Evolutionary conservation across 2,113 vertebrate species (phyloP).

Genomic region (Mastomys natalensis): DNA sequence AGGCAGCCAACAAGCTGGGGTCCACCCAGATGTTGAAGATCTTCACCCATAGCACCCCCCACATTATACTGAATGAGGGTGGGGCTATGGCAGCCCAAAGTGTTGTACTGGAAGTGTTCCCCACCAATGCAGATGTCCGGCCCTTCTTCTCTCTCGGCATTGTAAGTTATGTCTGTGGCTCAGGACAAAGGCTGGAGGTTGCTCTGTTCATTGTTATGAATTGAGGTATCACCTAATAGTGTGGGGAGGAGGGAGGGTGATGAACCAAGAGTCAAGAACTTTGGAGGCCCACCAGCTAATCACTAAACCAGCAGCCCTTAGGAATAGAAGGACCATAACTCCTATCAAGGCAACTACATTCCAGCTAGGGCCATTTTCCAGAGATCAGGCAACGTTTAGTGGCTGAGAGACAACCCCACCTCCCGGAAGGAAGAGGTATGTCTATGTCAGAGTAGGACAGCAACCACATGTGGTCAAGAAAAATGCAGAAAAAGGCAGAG

Average conservation of each 20-base stretch:
- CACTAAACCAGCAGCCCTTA: not conserved
- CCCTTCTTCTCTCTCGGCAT: slow-evolving; percentile 80
- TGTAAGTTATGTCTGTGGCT: slow-evolving; percentile 53
- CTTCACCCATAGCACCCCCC: not conserved
- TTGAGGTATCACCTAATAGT: not conserved
- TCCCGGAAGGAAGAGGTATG: not conserved
- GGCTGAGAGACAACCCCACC: not conserved
- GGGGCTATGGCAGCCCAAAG: slow-evolving; percentile 52
- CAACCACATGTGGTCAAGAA: too few species aligned
- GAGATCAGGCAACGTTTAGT: not conserved
- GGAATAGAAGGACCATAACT: not conserved
- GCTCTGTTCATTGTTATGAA: not conserved
- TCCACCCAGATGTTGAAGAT: slow-evolving; percentile 71
- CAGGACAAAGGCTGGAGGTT: not conserved
- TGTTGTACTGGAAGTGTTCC: slow-evolving; percentile 66
- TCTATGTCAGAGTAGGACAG: not conserved
- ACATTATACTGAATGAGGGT: not conserved
- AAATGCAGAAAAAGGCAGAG: too few species aligned
- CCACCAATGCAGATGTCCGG: not conserved
- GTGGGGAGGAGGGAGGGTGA: not conserved
- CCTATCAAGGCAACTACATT: not conserved
- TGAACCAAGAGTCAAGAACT: slow-evolving; percentile 17
- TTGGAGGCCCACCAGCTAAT: not conserved
- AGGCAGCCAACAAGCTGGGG: slow-evolving; percentile 56
- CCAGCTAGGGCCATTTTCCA: not conserved